phyloP scores from a whole-genome alignment of 2,888 invertebrate genomes.

The Cremastinae sp. region DNA sequence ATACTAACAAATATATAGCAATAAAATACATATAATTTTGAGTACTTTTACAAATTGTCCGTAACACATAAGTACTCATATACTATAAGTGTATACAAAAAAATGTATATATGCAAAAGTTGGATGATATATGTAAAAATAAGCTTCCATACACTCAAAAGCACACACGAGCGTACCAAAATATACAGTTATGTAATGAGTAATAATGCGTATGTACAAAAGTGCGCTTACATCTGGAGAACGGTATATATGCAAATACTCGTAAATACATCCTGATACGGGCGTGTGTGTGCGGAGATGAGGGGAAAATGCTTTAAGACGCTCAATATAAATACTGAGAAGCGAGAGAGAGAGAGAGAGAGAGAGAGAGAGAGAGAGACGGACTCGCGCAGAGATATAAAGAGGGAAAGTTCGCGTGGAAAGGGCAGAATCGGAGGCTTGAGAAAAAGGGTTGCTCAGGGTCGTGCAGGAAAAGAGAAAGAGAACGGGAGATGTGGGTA shows the following conservation, averaged over 20 bases:
- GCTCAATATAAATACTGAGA: slow-evolving; percentile 79
- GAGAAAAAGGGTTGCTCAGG: slow-evolving; percentile 80
- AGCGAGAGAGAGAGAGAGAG: slow-evolving; percentile 58
- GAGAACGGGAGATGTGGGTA: slow-evolving; percentile 30
- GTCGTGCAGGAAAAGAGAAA: slow-evolving; percentile 61
- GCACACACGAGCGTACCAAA: slow-evolving; percentile 38
- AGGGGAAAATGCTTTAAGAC: slow-evolving; percentile 79
- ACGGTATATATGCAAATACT: neutral
- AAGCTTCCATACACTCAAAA: too few relatives aligned
- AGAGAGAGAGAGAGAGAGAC: slow-evolving; percentile 60
- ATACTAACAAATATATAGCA: too few relatives aligned
- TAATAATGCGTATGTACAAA: neutral
- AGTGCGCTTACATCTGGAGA: slow-evolving; percentile 1
- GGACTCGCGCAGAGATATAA: slow-evolving; percentile 8
- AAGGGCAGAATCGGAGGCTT: slow-evolving; percentile 63
- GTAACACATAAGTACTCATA: too few relatives aligned
- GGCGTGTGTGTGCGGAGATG: slow-evolving; percentile 49
- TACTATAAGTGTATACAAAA: too few relatives aligned
- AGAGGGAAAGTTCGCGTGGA: slow-evolving; percentile 31
- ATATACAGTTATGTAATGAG: slow-evolving; percentile 15
- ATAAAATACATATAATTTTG: too few relatives aligned
- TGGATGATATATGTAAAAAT: too few relatives aligned
- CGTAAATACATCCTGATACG: neutral
- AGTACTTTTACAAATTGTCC: too few relatives aligned
- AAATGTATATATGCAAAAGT: too few relatives aligned